Evolutionary conservation across 92 coral and sea anemone genomes (phyloP), one percentile per base, ranked within the genome.

Genomic region (Montipora capitata): DNA sequence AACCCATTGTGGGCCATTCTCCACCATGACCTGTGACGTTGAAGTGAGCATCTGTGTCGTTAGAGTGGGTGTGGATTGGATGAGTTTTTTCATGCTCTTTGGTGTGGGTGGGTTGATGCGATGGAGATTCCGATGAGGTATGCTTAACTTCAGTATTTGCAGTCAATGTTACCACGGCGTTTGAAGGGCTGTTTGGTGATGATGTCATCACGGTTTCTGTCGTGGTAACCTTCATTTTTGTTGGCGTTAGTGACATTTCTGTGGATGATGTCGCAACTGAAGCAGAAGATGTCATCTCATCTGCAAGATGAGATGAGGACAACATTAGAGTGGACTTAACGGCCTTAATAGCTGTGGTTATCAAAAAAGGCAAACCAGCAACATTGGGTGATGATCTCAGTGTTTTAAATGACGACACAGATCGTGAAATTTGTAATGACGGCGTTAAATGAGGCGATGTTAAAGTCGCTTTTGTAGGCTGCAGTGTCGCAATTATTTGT

Each of bases 291-390:
- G 76, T 80, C 40, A 39, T 48, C 76, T 35, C 10, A 80, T 80
- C 85, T 81, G 77, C 77, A 81, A 81, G 40, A 54, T 68, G 77
- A 81, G 67, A 69, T 54, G 77, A 68, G 70, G 76, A 68, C 5
- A 81, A 51, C 40, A 39, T 81, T 81, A 68, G 68, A 68, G 67
- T 18, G 17, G 79, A 41, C 45, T 58, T 57, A n/a, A 12, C 49
- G 20, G n/a, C 39, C 45, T 71, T 59, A 13, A 42, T 11, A 40
- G 40, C 58, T 10, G 72, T 67, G 10, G 20, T 67, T 67, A 44
- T 67, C 66, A 20, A 35, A 11, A 35, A 18, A 15, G 40, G 17
- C 4, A 17, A 40, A 10, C 40, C 70, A 40, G 40, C 17, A 13
- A 39, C 3, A 42, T 40, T 56, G 4, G 62, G 15, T 48, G 79